Conservation (phyloP, 1,140 invertebrate species). For the Aricia agestis region DNA sequence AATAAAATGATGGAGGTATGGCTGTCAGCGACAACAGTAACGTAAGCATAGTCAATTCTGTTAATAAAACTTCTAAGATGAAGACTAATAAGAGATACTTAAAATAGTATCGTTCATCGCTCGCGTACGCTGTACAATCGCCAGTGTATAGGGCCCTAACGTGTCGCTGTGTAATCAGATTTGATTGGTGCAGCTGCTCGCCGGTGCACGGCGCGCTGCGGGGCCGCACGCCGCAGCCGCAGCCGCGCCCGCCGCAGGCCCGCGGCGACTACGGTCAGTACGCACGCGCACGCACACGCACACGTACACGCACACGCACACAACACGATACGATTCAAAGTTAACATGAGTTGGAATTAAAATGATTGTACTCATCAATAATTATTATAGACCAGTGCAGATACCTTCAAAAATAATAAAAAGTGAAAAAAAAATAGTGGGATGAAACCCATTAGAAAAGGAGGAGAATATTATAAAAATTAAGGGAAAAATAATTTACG, state of each 20-base stretch:
- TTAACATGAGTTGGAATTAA: not conserved
- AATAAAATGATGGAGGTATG: no score
- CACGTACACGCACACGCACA: conserved; percentile 27
- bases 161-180: conserved; percentile 64
- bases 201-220: conserved; percentile 80
- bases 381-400: no score
- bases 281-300: conserved; percentile 27
- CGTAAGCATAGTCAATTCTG: no score
- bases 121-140: not conserved
- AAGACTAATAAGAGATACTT: no score
- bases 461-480: no score
- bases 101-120: not conserved
- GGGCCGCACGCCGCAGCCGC: conserved; percentile 81
- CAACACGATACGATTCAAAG: not conserved
- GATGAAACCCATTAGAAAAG: no score
- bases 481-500: no score
- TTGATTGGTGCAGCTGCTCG: conserved; percentile 78
- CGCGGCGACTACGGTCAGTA: conserved; percentile 92
- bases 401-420: no score
- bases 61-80: no score
- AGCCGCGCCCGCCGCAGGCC: conserved; percentile 86
- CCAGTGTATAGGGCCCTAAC: conserved; percentile 35
- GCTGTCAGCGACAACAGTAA: no score
- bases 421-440: no score
- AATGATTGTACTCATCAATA: no score